Conservation (phyloP, 1,140 invertebrate genomes). For the Notospermus geniculatus region DNA sequence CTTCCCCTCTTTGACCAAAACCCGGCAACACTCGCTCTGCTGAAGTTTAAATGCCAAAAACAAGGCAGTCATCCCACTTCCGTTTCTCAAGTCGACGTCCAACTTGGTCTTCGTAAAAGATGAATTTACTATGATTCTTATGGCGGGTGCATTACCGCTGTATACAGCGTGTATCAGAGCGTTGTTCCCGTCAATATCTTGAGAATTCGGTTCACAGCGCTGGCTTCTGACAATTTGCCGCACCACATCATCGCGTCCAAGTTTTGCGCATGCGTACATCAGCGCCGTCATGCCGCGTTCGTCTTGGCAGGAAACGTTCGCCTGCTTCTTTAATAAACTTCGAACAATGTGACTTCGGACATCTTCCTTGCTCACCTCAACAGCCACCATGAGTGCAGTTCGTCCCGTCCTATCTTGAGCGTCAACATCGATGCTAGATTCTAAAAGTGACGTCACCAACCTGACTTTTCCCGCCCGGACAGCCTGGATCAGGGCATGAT, state of each 20-base stretch:
- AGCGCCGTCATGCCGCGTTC: conserved; percentile 85
- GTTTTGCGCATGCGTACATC: conserved; percentile 90
- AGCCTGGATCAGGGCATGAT: conserved; percentile 1
- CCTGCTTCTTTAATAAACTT: conserved; percentile 60
- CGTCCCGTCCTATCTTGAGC: conserved; percentile 19
- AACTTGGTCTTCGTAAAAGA: neutral
- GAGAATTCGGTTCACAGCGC: conserved; percentile 77
- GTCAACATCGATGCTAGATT: conserved; percentile 23
- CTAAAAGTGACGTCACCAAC: neutral
- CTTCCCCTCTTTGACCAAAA: neutral
- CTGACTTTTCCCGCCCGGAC: conserved; percentile 7
- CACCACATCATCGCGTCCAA: conserved; percentile 75
- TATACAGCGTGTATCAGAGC: conserved; percentile 33
- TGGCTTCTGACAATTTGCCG: conserved; percentile 71
- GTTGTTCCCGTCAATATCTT: conserved; percentile 64
- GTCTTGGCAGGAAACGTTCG: conserved; percentile 86
- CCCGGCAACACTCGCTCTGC: neutral
- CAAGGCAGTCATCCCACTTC: neutral
- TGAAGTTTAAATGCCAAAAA: neutral
- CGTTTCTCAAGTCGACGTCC: neutral
- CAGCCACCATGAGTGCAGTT: conserved; percentile 35
- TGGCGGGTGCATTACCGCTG: neutral
- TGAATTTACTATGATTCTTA: conserved; percentile 4
- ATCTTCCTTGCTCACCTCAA: conserved; percentile 29
- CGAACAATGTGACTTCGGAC: conserved; percentile 32